Evolutionary conservation across 2,113 vertebrate species (phyloP).

Genomic region (Boleophthalmus pectinirostris): DNA sequence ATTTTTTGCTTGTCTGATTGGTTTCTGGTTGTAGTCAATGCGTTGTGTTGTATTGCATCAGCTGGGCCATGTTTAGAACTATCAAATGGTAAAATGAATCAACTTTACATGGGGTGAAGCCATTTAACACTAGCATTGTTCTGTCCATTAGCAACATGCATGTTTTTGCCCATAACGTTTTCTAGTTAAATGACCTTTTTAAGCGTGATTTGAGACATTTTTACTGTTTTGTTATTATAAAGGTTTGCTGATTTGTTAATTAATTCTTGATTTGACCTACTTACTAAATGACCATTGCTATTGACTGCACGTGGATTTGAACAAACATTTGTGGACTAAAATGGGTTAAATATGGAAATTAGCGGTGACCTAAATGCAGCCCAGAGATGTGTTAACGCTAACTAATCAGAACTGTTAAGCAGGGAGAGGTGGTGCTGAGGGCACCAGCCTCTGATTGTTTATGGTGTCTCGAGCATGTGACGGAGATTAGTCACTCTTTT

Average conservation of each 20-base stretch:
- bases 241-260: background rate
- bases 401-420: background rate
- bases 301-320: background rate
- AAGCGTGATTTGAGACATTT: background rate
- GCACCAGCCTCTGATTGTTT: conserved; percentile 15
- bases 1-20: background rate
- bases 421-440: conserved; percentile 6
- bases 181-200: background rate
- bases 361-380: background rate
- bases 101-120: too few species aligned
- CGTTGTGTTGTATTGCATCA: background rate
- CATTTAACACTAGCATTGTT: too few species aligned
- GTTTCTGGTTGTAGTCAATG: background rate
- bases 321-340: background rate
- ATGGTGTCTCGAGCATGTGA: background rate
- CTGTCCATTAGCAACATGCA: background rate
- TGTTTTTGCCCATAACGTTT: background rate
- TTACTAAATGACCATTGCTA: background rate
- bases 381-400: background rate
- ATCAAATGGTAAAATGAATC: background rate
- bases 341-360: background rate
- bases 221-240: background rate
- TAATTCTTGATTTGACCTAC: background rate
- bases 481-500: background rate
- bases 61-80: background rate